Base-by-base conservation (phyloP, 2,888 invertebrate species). In the Drosophila quinaria region DNA sequence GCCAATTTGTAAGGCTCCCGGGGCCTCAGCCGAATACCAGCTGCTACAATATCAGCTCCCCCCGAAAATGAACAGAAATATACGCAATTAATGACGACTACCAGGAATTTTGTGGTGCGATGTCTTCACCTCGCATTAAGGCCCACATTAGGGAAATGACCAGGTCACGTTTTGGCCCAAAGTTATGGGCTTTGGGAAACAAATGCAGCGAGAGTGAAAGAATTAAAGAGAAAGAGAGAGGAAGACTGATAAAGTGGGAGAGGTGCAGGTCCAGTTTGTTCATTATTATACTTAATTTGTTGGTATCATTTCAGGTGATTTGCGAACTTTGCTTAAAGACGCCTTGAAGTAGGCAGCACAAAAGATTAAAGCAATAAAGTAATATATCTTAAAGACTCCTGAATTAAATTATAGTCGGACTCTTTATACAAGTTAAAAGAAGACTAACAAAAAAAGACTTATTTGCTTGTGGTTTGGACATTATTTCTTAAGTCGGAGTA, bases 11-110 rank as follows among this genome's bases (percentile, higher is more conserved):
- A 66, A 47, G 51, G 63, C 66, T 58, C 37, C 46, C 37, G 46
- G 29, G 58, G 35, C 58, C 58, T 39, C 58, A 47, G 46, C 25
- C 29, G 58, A 9, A 31, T 15, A 39, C 46, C 58, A 58, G 37
- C 49, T 59, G 37, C 22, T 49, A 39, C 31, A 17, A 11, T 41
- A 29, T 59, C 10, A 39, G 17, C 37, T 35, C 6, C 17, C 29
- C 11, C 35, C 15, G 33, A 22, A 19, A 19, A 41, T 10, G 37
- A 15, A 58, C 49, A 54, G 52, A 50, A 71, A 44, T 44, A 67
- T 67, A 61, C 74, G 89, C 87, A 84, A 87, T 83, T 83, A 83
- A 87, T 84, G 70, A 71, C 35, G 46, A 10, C 42, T 13, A 44
- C 25, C 22, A 29, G 50, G 15, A 58, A 51, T 50, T 55, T 33